Conservation (phyloP, 2,888 invertebrate species). For the Eremobia ochroleuca region DNA sequence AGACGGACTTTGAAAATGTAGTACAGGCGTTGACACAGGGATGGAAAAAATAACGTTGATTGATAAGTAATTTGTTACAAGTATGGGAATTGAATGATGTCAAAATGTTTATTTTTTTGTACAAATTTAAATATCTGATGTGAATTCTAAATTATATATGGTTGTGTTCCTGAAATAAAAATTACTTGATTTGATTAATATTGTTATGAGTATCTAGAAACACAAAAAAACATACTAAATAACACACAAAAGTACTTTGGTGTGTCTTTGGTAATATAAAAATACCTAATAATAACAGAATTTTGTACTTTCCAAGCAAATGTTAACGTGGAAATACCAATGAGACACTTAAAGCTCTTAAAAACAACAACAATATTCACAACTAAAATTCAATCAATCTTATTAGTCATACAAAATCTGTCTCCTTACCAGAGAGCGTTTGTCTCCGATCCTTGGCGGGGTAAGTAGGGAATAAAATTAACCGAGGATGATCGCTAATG, state of each 20-base stretch:
- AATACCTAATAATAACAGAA: too few species aligned
- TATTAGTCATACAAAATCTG: constrained; percentile 67
- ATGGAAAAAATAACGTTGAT: neutral
- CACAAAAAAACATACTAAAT: too few species aligned
- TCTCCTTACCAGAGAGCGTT: constrained; percentile 73
- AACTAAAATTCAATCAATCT: constrained; percentile 1
- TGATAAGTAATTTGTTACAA: neutral
- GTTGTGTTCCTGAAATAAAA: too few species aligned
- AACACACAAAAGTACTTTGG: too few species aligned
- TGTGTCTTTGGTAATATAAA: too few species aligned
- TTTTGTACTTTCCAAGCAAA: neutral
- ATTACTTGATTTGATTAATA: too few species aligned
- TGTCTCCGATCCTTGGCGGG: constrained; percentile 85
- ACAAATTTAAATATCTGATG: too few species aligned
- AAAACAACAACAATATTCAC: neutral
- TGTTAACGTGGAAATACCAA: neutral
- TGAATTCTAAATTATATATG: too few species aligned
- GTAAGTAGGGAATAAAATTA: constrained; percentile 92
- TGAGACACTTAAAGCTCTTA: neutral
- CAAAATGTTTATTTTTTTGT: neutral
- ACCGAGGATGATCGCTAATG: constrained; percentile 93
- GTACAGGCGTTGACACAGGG: too few species aligned
- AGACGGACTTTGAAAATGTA: constrained; percentile 47
- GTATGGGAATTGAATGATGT: too few species aligned
- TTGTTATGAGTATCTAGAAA: too few species aligned